Evolutionary conservation across 2,113 vertebrate species (phyloP).

Genomic region (Monarcha castaneiventris): DNA sequence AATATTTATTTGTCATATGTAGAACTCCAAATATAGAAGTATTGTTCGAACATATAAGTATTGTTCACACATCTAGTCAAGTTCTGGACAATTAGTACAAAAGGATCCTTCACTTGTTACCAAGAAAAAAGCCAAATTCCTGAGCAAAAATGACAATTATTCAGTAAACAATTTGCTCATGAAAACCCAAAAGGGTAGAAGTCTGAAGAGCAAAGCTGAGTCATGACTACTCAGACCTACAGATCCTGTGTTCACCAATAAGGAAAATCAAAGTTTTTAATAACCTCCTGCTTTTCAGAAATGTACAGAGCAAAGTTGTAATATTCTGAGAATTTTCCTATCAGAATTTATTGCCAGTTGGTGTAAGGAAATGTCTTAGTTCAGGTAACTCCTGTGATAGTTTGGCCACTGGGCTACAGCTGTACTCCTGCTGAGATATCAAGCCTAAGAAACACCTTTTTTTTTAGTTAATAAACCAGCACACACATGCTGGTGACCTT

Average conservation of each 20-base stretch:
- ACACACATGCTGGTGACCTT: neutral
- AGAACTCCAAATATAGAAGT: neutral
- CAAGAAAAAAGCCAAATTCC: neutral
- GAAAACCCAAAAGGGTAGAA: neutral
- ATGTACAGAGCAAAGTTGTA: neutral
- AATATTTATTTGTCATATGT: neutral
- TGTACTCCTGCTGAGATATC: neutral
- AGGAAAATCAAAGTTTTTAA: neutral
- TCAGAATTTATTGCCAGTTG: neutral
- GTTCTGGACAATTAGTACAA: neutral
- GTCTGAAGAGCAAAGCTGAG: neutral
- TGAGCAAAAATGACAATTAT: neutral
- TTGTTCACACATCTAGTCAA: neutral
- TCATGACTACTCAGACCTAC: neutral
- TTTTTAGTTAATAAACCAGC: neutral
- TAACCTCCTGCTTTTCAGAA: neutral
- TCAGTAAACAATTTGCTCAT: neutral
- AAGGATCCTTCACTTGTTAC: neutral
- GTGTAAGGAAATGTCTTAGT: neutral
- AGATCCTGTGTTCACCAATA: neutral
- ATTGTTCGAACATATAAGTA: neutral
- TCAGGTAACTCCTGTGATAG: neutral
- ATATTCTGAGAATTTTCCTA: neutral
- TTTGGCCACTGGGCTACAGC: neutral
- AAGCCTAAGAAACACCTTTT: neutral